These are phyloP conservation scores for Phenganax subtilis DNA, from an alignment of 92 coral and sea anemone genomes.

Conservation along the genomic window DNA sequence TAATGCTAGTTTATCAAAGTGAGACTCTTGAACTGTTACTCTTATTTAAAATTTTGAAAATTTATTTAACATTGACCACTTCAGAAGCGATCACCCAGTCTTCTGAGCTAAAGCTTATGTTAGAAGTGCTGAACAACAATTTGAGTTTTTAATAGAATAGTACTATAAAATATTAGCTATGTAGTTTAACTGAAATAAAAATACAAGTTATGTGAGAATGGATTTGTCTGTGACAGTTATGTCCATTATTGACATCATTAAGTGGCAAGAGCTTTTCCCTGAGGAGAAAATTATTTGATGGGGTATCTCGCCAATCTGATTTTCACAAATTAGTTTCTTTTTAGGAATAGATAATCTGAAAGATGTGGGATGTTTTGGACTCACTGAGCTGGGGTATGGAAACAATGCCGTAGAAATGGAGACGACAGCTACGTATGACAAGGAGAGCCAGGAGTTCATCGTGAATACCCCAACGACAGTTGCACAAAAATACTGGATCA, in stretches of 20 bases:
- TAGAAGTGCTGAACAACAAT: no score
- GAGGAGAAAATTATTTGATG: neutral
- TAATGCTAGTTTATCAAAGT: no score
- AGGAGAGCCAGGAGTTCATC: slow-evolving; percentile 63
- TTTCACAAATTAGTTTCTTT: neutral
- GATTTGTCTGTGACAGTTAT: no score
- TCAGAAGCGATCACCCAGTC: no score
- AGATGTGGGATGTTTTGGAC: slow-evolving; percentile 74
- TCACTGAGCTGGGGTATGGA: slow-evolving; percentile 79
- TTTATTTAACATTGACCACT: no score
- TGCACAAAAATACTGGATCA: slow-evolving; percentile 77
- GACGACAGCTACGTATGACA: slow-evolving; percentile 70
- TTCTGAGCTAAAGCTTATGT: no score
- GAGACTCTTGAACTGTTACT: no score
- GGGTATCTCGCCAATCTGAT: neutral
- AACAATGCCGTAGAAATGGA: slow-evolving; percentile 80
- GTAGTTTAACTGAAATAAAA: neutral
- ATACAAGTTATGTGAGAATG: no score
- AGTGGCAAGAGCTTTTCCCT: neutral
- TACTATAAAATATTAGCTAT: neutral
- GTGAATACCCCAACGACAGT: slow-evolving; percentile 68
- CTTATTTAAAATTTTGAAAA: no score
- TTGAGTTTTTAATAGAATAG: no score
- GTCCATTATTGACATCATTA: neutral
- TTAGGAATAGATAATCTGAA: slow-evolving; percentile 65